phyloP scores from a whole-genome alignment of 2,888 invertebrate species.

The Philonicus albiceps region DNA sequence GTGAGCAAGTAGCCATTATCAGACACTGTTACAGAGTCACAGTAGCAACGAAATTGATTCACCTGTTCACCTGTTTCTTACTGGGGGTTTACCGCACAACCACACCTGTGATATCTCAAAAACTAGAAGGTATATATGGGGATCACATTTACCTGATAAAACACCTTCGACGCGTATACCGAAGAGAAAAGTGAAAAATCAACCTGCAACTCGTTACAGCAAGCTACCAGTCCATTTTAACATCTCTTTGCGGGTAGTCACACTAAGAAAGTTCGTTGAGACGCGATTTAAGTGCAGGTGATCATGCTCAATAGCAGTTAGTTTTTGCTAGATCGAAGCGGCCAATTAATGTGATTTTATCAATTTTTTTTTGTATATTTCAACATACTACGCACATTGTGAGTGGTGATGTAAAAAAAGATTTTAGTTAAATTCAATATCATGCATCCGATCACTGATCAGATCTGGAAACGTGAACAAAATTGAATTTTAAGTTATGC shows the following conservation, averaged over 20 bases:
- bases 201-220: not conserved
- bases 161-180: not conserved
- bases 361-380: not conserved
- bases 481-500: not conserved
- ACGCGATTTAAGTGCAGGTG: slow-evolving; percentile 4
- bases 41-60: slow-evolving; percentile 6
- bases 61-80: slow-evolving; percentile 14
- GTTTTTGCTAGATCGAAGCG: not conserved
- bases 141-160: slow-evolving; percentile 11
- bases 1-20: not conserved
- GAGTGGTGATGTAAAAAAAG: not conserved
- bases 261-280: slow-evolving; percentile 2
- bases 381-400: not conserved
- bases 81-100: slow-evolving; percentile 12
- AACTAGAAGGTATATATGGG: not conserved
- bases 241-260: slow-evolving; percentile 6
- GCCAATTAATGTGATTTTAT: not conserved
- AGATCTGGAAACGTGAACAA: not conserved
- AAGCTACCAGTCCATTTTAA: slow-evolving; percentile 17
- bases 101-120: not conserved
- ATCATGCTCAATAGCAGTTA: not conserved
- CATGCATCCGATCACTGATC: not conserved
- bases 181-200: slow-evolving; percentile 20
- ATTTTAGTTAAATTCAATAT: not conserved
- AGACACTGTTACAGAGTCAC: not conserved